Conservation (phyloP, 2,888 invertebrate genomes). For the Abrostola triplasia region DNA sequence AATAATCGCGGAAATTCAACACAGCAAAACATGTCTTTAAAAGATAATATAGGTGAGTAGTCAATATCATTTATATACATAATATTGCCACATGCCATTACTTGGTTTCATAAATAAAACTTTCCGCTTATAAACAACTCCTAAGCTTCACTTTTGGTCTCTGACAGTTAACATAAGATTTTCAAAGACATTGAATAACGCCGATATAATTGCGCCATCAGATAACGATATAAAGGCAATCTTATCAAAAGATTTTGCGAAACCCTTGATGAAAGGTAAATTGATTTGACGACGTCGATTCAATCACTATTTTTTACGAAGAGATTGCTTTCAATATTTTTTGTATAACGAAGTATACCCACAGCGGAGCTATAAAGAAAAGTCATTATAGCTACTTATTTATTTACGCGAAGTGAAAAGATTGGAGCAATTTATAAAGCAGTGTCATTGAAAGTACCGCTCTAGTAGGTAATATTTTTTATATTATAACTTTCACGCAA, state of each 20-base stretch:
- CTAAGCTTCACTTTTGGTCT: background rate
- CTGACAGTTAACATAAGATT: slow-evolving; percentile 5
- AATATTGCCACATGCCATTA: too few relatives aligned
- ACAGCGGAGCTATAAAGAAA: slow-evolving; percentile 34
- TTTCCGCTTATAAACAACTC: background rate
- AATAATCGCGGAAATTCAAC: too few relatives aligned
- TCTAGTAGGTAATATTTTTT: slow-evolving; percentile 6
- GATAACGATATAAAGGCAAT: slow-evolving; percentile 44
- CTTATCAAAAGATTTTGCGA: slow-evolving; percentile 47
- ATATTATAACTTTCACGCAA: background rate
- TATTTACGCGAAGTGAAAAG: slow-evolving; percentile 45
- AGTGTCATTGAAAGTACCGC: slow-evolving; percentile 15
- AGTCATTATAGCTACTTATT: slow-evolving; percentile 43
- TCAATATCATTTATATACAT: too few relatives aligned
- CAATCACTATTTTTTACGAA: slow-evolving; percentile 46
- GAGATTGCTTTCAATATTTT: slow-evolving; percentile 51
- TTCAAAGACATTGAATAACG: slow-evolving; percentile 21
- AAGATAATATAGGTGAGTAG: too few relatives aligned
- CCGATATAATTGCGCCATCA: slow-evolving; percentile 33
- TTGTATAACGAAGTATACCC: slow-evolving; percentile 32
- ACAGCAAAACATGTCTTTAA: too few relatives aligned
- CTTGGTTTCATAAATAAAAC: too few relatives aligned
- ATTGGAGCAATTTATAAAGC: slow-evolving; percentile 30
- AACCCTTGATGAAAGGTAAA: slow-evolving; percentile 51
- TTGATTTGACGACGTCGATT: slow-evolving; percentile 52